Percentiles rank a stretch among this genome's conserved stretches.
Evolutionary conservation across 2,888 invertebrate species (phyloP).

Genomic region (Pandemis heparana): DNA sequence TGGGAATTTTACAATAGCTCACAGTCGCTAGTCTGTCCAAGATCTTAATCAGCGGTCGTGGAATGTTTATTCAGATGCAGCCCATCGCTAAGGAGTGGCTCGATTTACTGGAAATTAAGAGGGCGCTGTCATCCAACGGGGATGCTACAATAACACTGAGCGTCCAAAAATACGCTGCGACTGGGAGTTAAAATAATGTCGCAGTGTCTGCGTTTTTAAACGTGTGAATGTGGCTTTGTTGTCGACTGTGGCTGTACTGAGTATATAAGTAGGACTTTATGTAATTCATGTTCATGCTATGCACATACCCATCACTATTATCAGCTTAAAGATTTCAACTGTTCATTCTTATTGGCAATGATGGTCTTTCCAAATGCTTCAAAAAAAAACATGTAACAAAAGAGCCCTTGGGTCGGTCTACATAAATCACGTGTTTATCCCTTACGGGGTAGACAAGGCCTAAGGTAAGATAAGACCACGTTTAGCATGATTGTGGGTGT

Average conservation of each 20-base stretch:
- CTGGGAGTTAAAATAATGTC: slow-evolving; percentile 68
- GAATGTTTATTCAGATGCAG: slow-evolving; percentile 83
- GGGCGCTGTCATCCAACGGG: slow-evolving; percentile 71
- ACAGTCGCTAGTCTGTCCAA: slow-evolving; percentile 39
- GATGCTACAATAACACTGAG: slow-evolving; percentile 81
- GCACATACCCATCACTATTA: no score
- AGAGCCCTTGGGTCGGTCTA: no score
- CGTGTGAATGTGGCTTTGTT: not conserved
- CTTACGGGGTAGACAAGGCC: no score
- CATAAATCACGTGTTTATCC: no score
- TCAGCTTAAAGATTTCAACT: no score
- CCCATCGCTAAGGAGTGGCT: slow-evolving; percentile 74
- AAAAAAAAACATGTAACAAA: not conserved
- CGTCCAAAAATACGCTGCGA: slow-evolving; percentile 73
- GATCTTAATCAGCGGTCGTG: slow-evolving; percentile 61
- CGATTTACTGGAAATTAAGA: slow-evolving; percentile 85
- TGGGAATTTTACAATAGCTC: not conserved
- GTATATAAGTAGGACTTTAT: not conserved
- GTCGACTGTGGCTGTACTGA: not conserved
- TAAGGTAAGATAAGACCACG: no score
- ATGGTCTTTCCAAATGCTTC: no score
- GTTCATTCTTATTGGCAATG: no score
- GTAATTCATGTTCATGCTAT: not conserved
- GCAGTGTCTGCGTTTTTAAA: slow-evolving; percentile 22
- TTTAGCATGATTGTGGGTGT: no score